Evolutionary conservation across 2,888 invertebrate genomes (phyloP).

Genomic region (Willowsia nigromaculata): DNA sequence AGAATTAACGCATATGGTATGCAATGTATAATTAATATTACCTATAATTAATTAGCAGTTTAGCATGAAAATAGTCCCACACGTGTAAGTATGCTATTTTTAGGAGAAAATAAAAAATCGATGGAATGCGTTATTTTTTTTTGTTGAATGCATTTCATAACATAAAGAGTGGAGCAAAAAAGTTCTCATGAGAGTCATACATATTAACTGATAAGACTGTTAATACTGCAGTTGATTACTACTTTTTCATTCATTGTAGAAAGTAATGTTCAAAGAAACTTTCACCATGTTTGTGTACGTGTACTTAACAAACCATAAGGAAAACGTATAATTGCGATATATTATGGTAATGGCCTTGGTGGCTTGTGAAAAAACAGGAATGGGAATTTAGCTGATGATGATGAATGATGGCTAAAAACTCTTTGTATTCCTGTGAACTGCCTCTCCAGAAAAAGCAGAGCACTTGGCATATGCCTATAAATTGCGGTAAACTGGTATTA

Average conservation of each 20-base stretch:
- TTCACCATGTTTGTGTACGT: neutral
- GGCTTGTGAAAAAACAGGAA: slow-evolving; percentile 34
- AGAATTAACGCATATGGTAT: neutral
- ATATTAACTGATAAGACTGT: neutral
- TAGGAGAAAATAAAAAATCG: neutral
- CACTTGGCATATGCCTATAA: neutral
- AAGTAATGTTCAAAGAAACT: neutral
- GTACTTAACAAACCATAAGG: neutral
- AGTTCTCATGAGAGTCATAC: slow-evolving; percentile 15
- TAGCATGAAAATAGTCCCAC: neutral
- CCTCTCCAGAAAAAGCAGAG: neutral
- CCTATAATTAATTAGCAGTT: slow-evolving; percentile 29
- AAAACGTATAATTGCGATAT: slow-evolving; percentile 14
- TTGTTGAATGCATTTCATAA: neutral
- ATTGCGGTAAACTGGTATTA: neutral
- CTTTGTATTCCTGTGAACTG: slow-evolving; percentile 1
- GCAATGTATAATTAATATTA: neutral
- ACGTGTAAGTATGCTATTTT: neutral
- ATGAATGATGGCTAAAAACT: slow-evolving; percentile 51
- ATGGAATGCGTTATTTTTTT: neutral
- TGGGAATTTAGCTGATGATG: slow-evolving; percentile 57
- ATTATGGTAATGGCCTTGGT: slow-evolving; percentile 27
- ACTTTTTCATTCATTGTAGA: neutral
- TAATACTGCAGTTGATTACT: neutral
- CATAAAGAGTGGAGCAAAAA: neutral